Percentiles rank a stretch among this genome's conserved stretches.
Conservation (phyloP, 2,888 invertebrate species). For the Eristalinus aeneus region DNA sequence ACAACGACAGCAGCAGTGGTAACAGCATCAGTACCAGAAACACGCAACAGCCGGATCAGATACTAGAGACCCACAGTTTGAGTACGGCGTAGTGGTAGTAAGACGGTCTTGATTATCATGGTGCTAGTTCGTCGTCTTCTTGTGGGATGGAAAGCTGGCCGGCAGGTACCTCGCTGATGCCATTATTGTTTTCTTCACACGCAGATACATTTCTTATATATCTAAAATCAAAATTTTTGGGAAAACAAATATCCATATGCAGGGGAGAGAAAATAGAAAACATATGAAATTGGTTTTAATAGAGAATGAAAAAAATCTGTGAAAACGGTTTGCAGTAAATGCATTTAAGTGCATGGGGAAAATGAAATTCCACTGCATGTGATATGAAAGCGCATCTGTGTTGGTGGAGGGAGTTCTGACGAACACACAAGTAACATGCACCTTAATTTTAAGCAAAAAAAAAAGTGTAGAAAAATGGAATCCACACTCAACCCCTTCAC, state of each 20-base stretch:
- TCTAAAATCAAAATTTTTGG: background rate
- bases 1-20: background rate
- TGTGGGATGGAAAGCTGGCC: background rate
- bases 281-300: constrained; percentile 24
- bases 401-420: constrained; percentile 27
- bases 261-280: constrained; percentile 42
- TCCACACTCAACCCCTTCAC: constrained; percentile 48
- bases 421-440: constrained; percentile 34
- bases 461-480: constrained; percentile 23
- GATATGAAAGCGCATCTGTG: constrained; percentile 41
- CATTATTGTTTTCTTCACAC: background rate
- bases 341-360: constrained; percentile 58
- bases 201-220: background rate
- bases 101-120: background rate
- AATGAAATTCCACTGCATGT: constrained; percentile 31
- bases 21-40: background rate
- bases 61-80: background rate
- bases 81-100: background rate
- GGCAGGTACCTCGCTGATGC: background rate
- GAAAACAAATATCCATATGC: background rate
- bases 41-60: constrained; percentile 19
- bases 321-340: constrained; percentile 39
- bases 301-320: constrained; percentile 35
- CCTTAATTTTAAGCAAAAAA: constrained; percentile 8
- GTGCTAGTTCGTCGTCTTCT: background rate